A percentile compares a stretch with the other conserved stretches of the same genome.
These are phyloP conservation scores for Rhabdomys pumilio DNA, from an alignment of 2,797 vertebrate genomes.

Conservation along the genomic window DNA sequence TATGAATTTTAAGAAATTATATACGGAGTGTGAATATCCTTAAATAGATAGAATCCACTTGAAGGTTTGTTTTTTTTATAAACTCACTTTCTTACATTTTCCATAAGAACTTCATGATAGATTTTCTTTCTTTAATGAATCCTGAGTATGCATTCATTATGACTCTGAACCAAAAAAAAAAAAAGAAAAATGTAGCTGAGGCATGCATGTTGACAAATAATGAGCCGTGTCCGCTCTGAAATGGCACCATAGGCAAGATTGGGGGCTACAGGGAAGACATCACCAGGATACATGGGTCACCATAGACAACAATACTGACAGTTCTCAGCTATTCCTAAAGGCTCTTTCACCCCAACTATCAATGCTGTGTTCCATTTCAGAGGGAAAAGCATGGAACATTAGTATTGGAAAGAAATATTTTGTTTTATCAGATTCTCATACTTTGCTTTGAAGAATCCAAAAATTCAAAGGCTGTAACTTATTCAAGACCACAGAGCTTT, in stretches of 20 bases:
- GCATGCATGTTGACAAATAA: not conserved
- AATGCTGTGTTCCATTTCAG: not conserved
- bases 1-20: constrained; percentile 74
- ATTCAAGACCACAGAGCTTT: constrained; percentile 8
- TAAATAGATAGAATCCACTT: constrained; percentile 62
- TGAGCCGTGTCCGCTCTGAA: not conserved
- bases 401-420: not conserved
- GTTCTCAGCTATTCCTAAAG: not conserved
- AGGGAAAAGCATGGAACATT: not conserved
- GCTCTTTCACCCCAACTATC: not conserved
- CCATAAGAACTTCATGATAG: constrained; percentile 55
- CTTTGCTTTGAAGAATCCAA: constrained; percentile 15
- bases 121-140: constrained; percentile 64
- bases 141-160: not conserved
- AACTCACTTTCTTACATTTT: constrained; percentile 73
- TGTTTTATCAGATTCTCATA: not conserved
- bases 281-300: not conserved
- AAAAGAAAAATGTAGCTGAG: constrained; percentile 6
- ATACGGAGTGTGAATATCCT: constrained; percentile 70
- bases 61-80: constrained; percentile 66
- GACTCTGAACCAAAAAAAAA: constrained; percentile 49
- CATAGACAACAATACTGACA: not conserved
- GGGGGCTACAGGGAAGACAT: not conserved
- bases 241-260: not conserved
- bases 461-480: not conserved